A percentile compares a stretch with the other conserved stretches of the same genome.
Evolutionary conservation across 2,888 invertebrate genomes (phyloP).

Genomic region (Morpho achilles): DNA sequence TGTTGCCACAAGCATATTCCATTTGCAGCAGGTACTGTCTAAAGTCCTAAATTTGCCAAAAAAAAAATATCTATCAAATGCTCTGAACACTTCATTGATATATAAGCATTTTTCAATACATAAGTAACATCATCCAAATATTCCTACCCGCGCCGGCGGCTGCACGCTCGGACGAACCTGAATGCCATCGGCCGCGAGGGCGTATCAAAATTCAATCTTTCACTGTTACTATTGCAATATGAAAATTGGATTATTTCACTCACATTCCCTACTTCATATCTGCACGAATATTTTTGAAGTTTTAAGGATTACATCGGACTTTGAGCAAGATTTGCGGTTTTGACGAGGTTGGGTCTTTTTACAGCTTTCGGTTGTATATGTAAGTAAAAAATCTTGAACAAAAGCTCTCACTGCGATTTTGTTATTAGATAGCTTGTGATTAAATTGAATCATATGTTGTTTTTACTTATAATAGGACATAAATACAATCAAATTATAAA

Average conservation of each 20-base stretch:
- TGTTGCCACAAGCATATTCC: too few relatives aligned
- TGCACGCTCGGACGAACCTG: conserved; percentile 48
- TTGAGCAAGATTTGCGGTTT: conserved; percentile 13
- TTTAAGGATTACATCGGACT: conserved; percentile 13
- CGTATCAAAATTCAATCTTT: conserved; percentile 70
- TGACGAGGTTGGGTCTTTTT: background rate
- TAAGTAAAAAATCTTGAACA: too few relatives aligned
- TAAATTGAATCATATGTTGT: too few relatives aligned
- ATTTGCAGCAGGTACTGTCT: too few relatives aligned
- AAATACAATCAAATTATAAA: too few relatives aligned
- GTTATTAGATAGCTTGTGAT: too few relatives aligned
- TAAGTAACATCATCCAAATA: conserved; percentile 28
- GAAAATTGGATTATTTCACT: conserved; percentile 57
- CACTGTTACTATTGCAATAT: conserved; percentile 53
- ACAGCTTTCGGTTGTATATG: too few relatives aligned
- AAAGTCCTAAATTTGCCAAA: too few relatives aligned
- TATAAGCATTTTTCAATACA: conserved; percentile 21
- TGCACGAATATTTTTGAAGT: conserved; percentile 11
- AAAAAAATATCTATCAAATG: background rate
- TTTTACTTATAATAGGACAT: too few relatives aligned
- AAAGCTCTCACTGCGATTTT: too few relatives aligned
- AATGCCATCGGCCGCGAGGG: conserved; percentile 45
- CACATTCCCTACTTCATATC: conserved; percentile 13
- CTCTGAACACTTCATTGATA: conserved; percentile 10
- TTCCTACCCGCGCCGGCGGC: conserved; percentile 23